A percentile compares a stretch with the other conserved stretches of the same genome.
phyloP scores from a whole-genome alignment of 2,888 invertebrate species.

The Tenthredo amoena region DNA sequence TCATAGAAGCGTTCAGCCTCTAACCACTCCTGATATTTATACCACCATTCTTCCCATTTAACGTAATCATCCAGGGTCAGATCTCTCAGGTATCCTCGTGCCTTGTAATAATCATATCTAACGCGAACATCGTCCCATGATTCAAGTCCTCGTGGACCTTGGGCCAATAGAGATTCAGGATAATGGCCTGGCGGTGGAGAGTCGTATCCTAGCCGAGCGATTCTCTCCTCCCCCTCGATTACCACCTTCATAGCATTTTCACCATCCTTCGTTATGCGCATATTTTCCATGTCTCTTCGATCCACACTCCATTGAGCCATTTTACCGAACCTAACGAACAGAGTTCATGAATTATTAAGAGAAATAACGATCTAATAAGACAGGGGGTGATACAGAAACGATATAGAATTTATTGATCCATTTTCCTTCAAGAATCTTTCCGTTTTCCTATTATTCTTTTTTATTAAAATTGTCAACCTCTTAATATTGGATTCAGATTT shows the following conservation, averaged over 20 bases:
- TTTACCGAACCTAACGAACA: conserved; percentile 86
- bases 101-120: conserved; percentile 93
- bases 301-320: conserved; percentile 96
- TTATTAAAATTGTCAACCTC: background rate
- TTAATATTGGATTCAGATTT: background rate
- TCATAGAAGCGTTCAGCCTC: conserved; percentile 90
- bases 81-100: conserved; percentile 91
- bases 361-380: background rate
- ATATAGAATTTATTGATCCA: background rate
- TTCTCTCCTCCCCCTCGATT: conserved; percentile 83
- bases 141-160: conserved; percentile 86
- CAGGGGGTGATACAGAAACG: background rate
- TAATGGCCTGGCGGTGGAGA: conserved; percentile 86
- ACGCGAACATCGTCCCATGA: conserved; percentile 95
- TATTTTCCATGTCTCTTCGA: conserved; percentile 91
- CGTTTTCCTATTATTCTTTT: background rate
- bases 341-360: background rate
- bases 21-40: conserved; percentile 94
- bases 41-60: conserved; percentile 98
- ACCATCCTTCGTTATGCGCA: conserved; percentile 90
- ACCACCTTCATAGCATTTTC: conserved; percentile 86
- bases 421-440: background rate
- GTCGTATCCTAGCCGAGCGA: conserved; percentile 80
- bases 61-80: conserved; percentile 90
- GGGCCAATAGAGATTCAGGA: conserved; percentile 87